A percentile compares a stretch with the other conserved stretches of the same genome.
Conservation (phyloP, 35 echinoderm and acorn worm genomes). For the Lytechinus variegatus region DNA sequence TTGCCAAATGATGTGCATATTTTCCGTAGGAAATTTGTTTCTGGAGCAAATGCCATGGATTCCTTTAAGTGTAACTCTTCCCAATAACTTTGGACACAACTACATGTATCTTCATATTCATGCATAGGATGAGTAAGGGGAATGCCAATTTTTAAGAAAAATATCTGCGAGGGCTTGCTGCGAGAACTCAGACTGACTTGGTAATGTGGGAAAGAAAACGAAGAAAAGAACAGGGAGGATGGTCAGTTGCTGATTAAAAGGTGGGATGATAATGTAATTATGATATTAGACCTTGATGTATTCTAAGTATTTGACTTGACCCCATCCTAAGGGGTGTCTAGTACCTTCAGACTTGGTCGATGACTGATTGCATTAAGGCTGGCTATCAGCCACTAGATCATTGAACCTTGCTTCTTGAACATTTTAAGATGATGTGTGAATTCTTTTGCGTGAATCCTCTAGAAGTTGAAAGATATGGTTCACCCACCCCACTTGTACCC, state of each 20-base stretch:
- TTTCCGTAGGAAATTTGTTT: no score
- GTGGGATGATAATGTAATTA: conserved; percentile 5
- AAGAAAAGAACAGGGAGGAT: neutral
- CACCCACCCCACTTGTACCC: no score
- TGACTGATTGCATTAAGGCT: neutral
- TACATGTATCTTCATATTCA: no score
- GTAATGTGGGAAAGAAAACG: neutral
- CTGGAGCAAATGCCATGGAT: no score
- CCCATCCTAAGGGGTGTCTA: neutral
- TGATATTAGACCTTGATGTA: neutral
- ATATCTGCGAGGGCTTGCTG: neutral
- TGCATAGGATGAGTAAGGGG: no score
- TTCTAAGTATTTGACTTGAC: neutral
- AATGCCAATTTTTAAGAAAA: neutral
- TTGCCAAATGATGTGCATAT: no score
- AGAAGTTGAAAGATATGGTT: no score
- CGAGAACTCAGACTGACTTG: neutral
- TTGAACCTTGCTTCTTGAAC: neutral
- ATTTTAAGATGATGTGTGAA: no score
- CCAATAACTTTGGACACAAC: no score
- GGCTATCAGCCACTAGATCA: neutral
- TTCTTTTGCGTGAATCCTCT: no score
- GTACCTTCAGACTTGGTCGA: neutral
- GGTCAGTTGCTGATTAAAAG: neutral
- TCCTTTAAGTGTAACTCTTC: no score